phyloP scores from a whole-genome alignment of 2,797 vertebrate genomes.

The Threskiornis aethiopicus region DNA sequence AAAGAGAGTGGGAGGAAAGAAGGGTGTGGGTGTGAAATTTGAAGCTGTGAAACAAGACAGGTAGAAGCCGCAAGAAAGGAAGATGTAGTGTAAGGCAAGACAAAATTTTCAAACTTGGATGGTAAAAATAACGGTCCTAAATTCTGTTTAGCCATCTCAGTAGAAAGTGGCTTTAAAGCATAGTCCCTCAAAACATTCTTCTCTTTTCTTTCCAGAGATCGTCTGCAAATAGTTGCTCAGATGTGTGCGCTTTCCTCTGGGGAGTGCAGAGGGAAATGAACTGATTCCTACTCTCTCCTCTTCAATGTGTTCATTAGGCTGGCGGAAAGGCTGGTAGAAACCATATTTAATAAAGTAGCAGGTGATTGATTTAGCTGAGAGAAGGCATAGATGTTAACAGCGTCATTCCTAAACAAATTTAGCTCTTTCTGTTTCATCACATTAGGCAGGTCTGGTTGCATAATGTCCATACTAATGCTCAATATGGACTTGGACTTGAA shows the following conservation, averaged over 20 bases:
- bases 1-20: conserved; percentile 46
- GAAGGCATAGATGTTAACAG: background rate
- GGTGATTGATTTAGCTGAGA: background rate
- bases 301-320: background rate
- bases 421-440: background rate
- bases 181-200: background rate
- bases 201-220: background rate
- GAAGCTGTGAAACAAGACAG: conserved; percentile 11
- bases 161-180: background rate
- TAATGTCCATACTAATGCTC: background rate
- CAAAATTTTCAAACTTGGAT: background rate
- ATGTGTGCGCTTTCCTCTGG: background rate
- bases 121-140: background rate
- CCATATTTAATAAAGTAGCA: background rate
- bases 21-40: conserved; percentile 38
- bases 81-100: background rate
- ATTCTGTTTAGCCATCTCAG: background rate
- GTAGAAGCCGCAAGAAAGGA: conserved; percentile 12
- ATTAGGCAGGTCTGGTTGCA: background rate
- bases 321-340: background rate
- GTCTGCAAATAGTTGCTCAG: conserved; percentile 16
- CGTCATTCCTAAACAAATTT: background rate
- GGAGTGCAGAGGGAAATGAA: background rate
- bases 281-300: background rate
- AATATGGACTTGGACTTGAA: background rate